phyloP scores from a whole-genome alignment of 1,140 invertebrate genomes.

The Trichoplusia ni region DNA sequence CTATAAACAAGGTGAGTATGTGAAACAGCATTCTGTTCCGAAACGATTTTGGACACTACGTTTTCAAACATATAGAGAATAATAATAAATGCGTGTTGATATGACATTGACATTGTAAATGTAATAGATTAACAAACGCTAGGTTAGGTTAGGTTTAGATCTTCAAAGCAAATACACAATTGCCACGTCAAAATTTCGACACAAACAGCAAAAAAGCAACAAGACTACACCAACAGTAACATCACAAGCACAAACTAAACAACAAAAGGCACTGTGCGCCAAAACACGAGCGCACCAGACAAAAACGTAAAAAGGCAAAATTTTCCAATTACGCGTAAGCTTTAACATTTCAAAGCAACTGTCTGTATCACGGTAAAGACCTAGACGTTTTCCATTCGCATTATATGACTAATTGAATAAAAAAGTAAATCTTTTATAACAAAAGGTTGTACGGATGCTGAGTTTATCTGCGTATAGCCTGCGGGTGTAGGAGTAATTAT shows the following conservation, averaged over 20 bases:
- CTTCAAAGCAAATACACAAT: no score
- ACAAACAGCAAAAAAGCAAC: not conserved
- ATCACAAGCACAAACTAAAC: not conserved
- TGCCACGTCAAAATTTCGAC: no score
- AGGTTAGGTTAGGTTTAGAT: no score
- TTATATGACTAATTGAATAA: constrained; percentile 64
- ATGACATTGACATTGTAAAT: no score
- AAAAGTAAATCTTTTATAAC: constrained; percentile 56
- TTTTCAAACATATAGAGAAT: no score
- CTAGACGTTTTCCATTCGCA: constrained; percentile 39
- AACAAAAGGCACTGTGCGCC: constrained; percentile 5
- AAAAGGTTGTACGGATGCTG: constrained; percentile 41
- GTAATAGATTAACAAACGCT: no score
- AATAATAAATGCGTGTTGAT: no score
- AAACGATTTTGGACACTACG: no score
- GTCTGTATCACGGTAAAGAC: constrained; percentile 31
- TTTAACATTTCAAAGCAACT: constrained; percentile 31
- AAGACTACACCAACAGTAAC: not conserved
- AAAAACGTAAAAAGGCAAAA: constrained; percentile 20
- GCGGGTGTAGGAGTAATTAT: constrained; percentile 55
- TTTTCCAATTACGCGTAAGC: constrained; percentile 26
- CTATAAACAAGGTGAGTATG: no score
- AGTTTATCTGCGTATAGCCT: constrained; percentile 45
- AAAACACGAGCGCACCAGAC: constrained; percentile 6
- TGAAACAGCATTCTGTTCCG: no score